Evolutionary conservation across 2,888 invertebrate species (phyloP).

Genomic region (Anaspis maculata): DNA sequence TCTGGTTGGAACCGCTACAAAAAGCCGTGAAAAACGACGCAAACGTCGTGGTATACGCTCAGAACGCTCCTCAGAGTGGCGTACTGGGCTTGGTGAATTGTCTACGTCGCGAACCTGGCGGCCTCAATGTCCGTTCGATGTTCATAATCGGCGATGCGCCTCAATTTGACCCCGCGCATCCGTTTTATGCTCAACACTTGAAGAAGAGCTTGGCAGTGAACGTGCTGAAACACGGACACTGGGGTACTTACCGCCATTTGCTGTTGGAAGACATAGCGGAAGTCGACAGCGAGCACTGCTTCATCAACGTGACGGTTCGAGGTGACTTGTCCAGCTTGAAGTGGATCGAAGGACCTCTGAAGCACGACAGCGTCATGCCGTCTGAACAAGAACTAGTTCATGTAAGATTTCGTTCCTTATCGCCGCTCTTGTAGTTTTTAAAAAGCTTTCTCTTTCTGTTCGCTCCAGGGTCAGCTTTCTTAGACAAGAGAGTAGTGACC

Average conservation of each 20-base stretch:
- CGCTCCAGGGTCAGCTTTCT: too few species aligned
- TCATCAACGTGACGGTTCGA: conserved; percentile 65
- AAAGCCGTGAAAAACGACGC: conserved; percentile 21
- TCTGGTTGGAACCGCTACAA: conserved; percentile 48
- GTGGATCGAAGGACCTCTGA: conserved; percentile 67
- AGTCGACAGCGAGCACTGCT: conserved; percentile 56
- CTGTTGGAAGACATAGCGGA: conserved; percentile 48
- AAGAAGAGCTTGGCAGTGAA: conserved; percentile 72
- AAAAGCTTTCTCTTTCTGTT: too few species aligned
- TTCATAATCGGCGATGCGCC: conserved; percentile 57
- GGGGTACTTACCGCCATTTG: conserved; percentile 71
- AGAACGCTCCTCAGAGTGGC: conserved; percentile 65
- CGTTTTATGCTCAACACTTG: conserved; percentile 53
- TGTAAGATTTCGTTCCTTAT: too few species aligned
- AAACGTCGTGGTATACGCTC: conserved; percentile 52
- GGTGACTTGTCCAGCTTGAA: conserved; percentile 80
- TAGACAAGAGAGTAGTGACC: too few species aligned
- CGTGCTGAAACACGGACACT: conserved; percentile 54
- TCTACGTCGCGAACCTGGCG: conserved; percentile 52
- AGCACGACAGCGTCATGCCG: conserved; percentile 33
- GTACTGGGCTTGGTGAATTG: conserved; percentile 71
- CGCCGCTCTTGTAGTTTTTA: too few species aligned
- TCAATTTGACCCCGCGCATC: conserved; percentile 47
- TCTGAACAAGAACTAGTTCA: conserved; percentile 7
- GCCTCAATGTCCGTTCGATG: conserved; percentile 40